Base-by-base conservation (phyloP, 2,888 invertebrate species). In the Cerceris rybyensis region DNA sequence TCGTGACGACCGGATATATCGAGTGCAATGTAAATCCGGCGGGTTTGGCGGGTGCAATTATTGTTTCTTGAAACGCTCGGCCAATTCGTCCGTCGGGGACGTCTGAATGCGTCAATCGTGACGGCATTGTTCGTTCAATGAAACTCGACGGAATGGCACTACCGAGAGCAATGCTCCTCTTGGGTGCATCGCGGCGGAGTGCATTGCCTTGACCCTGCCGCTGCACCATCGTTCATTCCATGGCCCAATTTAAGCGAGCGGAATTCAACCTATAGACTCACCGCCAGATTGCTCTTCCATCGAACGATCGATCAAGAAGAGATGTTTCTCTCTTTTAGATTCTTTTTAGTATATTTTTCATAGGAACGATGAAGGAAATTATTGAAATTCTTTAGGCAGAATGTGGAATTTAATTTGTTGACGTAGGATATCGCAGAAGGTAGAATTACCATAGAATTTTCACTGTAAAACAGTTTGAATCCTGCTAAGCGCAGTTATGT, bases 91-190 rank as follows among this genome's bases (percentile, higher is more conserved):
- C 70, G 79, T 70, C 79, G 76, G 77, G 67, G 49, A 66, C 66
- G 76, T 74, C 72, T 84, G 81, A 87, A 86, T 83, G 81, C 83
- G 86, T 86, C 87, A 88, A 88, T 88, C 85, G 78, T 9, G 54
- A 63, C 64, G 64, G 76, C 76, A 87, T 88, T 87, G 86, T 88
- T 85, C 83, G 80, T 64, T 63, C 75, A 78, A 81, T 82, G 78
- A 82, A 84, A 75, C 72, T 4, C 80, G 61, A 57, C 66, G 60
- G 78, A 81, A 80, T 66, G 80, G 67, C 28, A 28, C 28, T 70
- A 61, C 71, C 71, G 70, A 73, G 80, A 72, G 75, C 75, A 78
- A 75, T 78, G 77, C 75, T 73, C 74, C 58, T 70, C 71, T 4
- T 28, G 75, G 80, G 78, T 81, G 81, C 81, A 75, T 78, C 68